Percentiles rank a stretch among this genome's conserved stretches.
Evolutionary conservation across 35 echinoderm and acorn worm species (phyloP).

Genomic region (Apostichopus parvimensis): DNA sequence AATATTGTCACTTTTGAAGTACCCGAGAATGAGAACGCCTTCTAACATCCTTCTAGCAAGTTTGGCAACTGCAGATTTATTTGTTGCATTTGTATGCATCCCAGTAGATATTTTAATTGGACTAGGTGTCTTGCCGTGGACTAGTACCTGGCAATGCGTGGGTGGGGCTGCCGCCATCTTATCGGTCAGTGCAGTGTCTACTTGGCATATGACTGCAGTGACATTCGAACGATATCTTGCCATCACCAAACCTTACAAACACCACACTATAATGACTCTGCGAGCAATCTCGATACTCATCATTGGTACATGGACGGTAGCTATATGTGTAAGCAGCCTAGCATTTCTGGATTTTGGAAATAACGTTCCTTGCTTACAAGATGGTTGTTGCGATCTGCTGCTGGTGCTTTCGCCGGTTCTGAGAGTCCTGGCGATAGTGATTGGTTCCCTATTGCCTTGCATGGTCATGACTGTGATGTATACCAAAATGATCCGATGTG

Average conservation of each 20-base stretch:
- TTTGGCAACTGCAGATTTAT: not conserved
- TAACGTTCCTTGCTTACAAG: not conserved
- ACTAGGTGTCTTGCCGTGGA: not conserved
- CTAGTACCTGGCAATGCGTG: not conserved
- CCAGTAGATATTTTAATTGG: not conserved
- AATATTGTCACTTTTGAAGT: not conserved
- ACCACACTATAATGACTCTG: not conserved
- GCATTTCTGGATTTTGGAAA: not conserved
- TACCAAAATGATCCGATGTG: slow-evolving; percentile 1
- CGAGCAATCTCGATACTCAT: not conserved
- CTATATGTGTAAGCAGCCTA: not conserved
- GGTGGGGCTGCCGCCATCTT: not conserved
- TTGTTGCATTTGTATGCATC: not conserved
- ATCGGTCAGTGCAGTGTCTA: slow-evolving; percentile 2
- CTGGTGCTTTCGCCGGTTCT: not conserved
- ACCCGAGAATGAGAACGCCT: slow-evolving; percentile 2
- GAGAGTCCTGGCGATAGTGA: not conserved
- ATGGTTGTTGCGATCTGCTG: slow-evolving; percentile 11
- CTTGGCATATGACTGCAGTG: slow-evolving; percentile 3
- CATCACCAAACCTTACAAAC: slow-evolving; percentile 11
- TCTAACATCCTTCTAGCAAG: slow-evolving; percentile 3
- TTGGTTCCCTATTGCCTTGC: not conserved
- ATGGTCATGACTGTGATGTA: slow-evolving; percentile 10
- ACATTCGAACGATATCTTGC: not conserved
- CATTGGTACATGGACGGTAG: not conserved